Conservation (phyloP, 2,113 vertebrate genomes). For the Lutjanus erythropterus region DNA sequence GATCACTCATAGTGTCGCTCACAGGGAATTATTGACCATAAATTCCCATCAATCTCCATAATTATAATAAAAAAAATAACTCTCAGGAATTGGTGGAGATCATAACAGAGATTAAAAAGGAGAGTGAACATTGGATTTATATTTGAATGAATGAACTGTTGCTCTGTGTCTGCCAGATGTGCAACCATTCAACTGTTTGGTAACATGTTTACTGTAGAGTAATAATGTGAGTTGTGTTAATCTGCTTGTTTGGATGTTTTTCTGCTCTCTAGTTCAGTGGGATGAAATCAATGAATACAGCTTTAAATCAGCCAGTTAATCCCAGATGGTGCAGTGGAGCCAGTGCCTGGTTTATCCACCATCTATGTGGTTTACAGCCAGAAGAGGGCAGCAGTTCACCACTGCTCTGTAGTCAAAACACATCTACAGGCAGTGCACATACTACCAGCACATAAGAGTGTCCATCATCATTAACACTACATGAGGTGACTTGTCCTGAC, state of each 20-base stretch:
- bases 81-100: not conserved
- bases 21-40: too few species aligned
- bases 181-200: not conserved
- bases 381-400: slow-evolving; percentile 40
- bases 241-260: not conserved
- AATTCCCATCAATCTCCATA: too few species aligned
- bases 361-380: not conserved
- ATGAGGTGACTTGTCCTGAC: not conserved
- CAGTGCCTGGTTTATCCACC: not conserved
- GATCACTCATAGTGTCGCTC: too few species aligned
- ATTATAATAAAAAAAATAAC: too few species aligned
- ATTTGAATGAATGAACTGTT: not conserved
- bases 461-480: not conserved
- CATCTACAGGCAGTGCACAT: not conserved
- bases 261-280: not conserved
- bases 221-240: not conserved
- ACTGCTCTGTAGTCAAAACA: not conserved
- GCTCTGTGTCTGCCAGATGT: not conserved
- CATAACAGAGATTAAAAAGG: not conserved
- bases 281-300: not conserved
- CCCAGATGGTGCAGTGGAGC: not conserved
- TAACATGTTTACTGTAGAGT: not conserved
- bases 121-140: not conserved
- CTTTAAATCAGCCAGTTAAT: not conserved
- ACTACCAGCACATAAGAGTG: not conserved